phyloP scores from a whole-genome alignment of 2,797 vertebrate species.

The Anniella stebbinsi region DNA sequence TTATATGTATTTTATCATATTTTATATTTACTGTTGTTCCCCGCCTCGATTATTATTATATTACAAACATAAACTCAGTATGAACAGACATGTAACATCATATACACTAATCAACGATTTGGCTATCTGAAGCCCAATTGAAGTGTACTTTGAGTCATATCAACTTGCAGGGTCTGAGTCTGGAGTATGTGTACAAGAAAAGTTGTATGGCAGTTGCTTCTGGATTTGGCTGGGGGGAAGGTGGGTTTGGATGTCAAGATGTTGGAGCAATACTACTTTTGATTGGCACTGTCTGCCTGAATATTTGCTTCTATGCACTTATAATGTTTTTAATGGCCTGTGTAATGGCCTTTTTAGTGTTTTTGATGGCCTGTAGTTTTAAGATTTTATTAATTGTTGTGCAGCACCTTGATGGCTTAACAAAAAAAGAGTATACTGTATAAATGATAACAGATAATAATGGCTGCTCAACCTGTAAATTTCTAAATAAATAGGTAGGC shows the following conservation, averaged over 20 bases:
- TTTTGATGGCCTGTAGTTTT: too few relatives aligned
- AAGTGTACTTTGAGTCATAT: neutral
- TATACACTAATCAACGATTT: neutral
- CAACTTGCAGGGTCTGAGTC: neutral
- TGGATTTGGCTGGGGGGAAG: neutral
- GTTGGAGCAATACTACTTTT: neutral
- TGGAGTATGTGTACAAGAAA: too few relatives aligned
- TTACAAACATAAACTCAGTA: too few relatives aligned
- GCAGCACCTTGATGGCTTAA: too few relatives aligned
- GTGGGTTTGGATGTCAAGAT: neutral
- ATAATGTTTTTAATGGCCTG: neutral
- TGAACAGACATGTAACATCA: neutral
- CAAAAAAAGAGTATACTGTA: too few relatives aligned
- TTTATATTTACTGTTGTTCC: too few relatives aligned
- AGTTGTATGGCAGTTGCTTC: neutral
- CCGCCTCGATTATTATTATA: too few relatives aligned
- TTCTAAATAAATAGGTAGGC: neutral
- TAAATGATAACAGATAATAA: neutral
- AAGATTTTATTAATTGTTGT: too few relatives aligned
- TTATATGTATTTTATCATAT: too few relatives aligned
- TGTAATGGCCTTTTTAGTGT: neutral
- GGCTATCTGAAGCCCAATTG: neutral
- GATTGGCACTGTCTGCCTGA: neutral
- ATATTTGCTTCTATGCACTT: neutral
- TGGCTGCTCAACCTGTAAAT: neutral